Evolutionary conservation across 2,888 invertebrate species (phyloP), one percentile per base, ranked within the genome.

Genomic region (Beris morrisii): DNA sequence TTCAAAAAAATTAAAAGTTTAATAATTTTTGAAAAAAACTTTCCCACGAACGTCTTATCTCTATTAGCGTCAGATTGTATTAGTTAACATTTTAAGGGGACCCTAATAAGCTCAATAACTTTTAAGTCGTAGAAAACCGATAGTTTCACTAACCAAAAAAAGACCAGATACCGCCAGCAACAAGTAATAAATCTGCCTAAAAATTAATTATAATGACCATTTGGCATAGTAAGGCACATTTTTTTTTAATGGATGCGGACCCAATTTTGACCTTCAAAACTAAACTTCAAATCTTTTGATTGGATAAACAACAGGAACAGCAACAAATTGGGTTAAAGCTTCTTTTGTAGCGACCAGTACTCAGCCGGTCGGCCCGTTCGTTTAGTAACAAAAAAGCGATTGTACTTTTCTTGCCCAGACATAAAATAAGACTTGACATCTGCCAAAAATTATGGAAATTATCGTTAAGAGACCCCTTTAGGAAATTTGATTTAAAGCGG

Each of bases 101-200:
- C 38, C 38, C 9, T 9, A 38, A 38, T 9, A 7, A 38, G 38
- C 38, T 38, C 38, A 38, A 48, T 48, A 48, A 44, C 9, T 13
- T 13, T 48, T 48, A 48, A 48, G 48, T 48, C 48, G 48, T 12
- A 48, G 12, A 13, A 48, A 6, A 11, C 15, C 44, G 11, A n/a
- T n/a, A n/a, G n/a, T n/a, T n/a, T 44, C n/a, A 12, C 9, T 9
- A 6, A 9, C 13, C 12, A 48, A 48, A 48, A 48, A 12, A 52
- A 52, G 5, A 22, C 28, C 6, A 30, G 30, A 30, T 9, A 38
- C 38, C 38, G 38, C 2, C 38, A 38, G 38, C 38, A 1, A 11
- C 15, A 57, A 44, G 48, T 31, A 59, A 48, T 59, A 59, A 59
- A 59, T 59, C 48, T 59, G 59, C 59, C 59, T 31, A 59, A 59